Evolutionary conservation across 2,113 vertebrate genomes (phyloP), one percentile per base, ranked within the genome.

Genomic region (Microcebus ravelobensis): DNA sequence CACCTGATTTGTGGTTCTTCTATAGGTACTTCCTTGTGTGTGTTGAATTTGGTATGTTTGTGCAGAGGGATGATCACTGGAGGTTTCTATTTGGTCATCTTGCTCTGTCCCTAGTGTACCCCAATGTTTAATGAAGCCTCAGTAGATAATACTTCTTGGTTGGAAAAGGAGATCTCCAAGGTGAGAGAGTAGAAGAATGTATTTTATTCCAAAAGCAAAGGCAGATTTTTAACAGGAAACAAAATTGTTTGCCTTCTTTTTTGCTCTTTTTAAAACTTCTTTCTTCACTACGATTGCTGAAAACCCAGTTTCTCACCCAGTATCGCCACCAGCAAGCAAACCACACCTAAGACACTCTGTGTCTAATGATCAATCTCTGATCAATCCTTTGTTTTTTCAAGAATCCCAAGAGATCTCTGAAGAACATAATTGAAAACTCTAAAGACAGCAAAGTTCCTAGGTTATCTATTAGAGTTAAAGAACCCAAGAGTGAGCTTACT

Each of bases 391-490:
- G 1, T 45, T 11, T 48, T 82, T 48, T n/a, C 50, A 63, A 82
- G 36, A 90, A 36, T 80, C 68, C 48, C 61, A 42, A 52, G 17
- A 85, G 59, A 65, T 42, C 6, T 15, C 84, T 45, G 45, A 95
- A 90, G 71, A 68, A 21, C 18, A 5, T 67, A 73, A 94, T 5
- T 79, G 94, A 94, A 87, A 96, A 27, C 12, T 29, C 76, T 25
- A 55, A 92, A 79, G 93, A 39, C 87, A 87, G 36, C 61, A 61
- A 94, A 55, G 42, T 48, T 86, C 65, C 7, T 59, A 23, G 57
- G 59, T 68, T 89, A 57, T 20, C 65, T n/a, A 18, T 94, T 63
- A 73, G 34, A 77, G 61, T 7, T 5, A 8, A 70, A 57, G 61
- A 45, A 65, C 20, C 25, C 55, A 34, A 70, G 57, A 73, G 65